These are phyloP conservation scores for Phyllostomus hastatus DNA, from an alignment of 2,113 vertebrate genomes.

Conservation along the genomic window DNA sequence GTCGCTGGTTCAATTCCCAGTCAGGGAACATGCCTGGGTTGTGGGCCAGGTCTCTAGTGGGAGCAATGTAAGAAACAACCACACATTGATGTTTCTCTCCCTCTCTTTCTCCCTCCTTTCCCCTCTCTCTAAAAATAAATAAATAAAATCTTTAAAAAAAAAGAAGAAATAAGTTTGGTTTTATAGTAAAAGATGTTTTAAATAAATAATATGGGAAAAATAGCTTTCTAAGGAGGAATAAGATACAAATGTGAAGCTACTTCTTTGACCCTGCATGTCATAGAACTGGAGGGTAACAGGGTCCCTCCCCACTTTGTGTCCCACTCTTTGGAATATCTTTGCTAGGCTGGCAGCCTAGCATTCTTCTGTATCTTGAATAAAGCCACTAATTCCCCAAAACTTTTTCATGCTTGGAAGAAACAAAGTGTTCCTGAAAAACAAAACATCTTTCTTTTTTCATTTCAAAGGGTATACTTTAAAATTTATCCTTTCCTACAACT, in stretches of 20 bases:
- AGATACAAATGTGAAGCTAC: neutral
- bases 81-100: too few species aligned
- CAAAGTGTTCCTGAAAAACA: neutral
- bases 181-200: neutral
- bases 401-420: neutral
- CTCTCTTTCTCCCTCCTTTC: too few species aligned
- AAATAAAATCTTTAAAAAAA: too few species aligned
- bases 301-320: neutral
- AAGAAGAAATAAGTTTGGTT: neutral
- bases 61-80: too few species aligned
- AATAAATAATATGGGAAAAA: neutral
- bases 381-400: neutral
- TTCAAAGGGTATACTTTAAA: neutral
- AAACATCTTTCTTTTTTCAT: neutral
- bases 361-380: neutral
- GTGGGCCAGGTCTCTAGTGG: too few species aligned
- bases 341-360: neutral
- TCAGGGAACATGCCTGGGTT: too few species aligned
- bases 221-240: neutral
- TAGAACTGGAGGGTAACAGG: neutral
- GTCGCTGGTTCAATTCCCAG: too few species aligned
- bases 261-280: neutral
- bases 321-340: neutral
- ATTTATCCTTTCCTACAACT: neutral
- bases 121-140: too few species aligned